Base-by-base conservation (phyloP, 2,113 vertebrate species). In the Delphinapterus leucas region DNA sequence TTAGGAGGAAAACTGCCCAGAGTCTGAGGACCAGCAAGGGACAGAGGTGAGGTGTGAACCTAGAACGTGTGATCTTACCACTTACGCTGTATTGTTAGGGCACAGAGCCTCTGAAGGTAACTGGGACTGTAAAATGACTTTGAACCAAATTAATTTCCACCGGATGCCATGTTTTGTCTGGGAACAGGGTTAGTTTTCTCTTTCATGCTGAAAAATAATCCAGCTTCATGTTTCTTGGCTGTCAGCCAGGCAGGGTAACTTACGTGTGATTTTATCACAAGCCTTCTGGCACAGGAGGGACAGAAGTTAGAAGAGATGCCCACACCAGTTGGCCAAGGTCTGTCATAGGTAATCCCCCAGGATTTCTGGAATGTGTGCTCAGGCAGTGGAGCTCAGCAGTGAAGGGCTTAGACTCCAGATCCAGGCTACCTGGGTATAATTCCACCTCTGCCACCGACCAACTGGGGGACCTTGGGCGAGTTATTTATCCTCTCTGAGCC, bases 101-200 rank as follows among this genome's bases (percentile, higher is more conserved):
- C 63, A 28, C 65, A 49, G 82, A 65, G 26, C 33, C 55, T 58
- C 44, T 58, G 80, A 90, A 83, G 77, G 79, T 38, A 88, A 92
- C 63, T 23, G 77, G 88, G 81, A 79, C 44, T 9, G n/a, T 33
- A 0, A 98, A 98, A 98, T 98, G 98, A 97, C 97, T 98, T 96
- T 96, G 98, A 98, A 98, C 97, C 98, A 98, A 98, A 98, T 98
- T 97, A 97, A 98, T 98, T 98, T 98, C 98, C 97, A 96, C 89
- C 96, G 63, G 95, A 91, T 95, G 97, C 96, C 96, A 91, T 97
- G 97, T 98, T 98, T 98, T 98, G 98, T 98, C 99, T 99, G 98
- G 97, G 97, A 98, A 74, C 71, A 91, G 97, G 96, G 74, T 0
- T n/a, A 74, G 86, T 98, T 98, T 97, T 98, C 97, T 95, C 77